Evolutionary conservation across 2,888 invertebrate species (phyloP).

Genomic region (Cephus runcator): DNA sequence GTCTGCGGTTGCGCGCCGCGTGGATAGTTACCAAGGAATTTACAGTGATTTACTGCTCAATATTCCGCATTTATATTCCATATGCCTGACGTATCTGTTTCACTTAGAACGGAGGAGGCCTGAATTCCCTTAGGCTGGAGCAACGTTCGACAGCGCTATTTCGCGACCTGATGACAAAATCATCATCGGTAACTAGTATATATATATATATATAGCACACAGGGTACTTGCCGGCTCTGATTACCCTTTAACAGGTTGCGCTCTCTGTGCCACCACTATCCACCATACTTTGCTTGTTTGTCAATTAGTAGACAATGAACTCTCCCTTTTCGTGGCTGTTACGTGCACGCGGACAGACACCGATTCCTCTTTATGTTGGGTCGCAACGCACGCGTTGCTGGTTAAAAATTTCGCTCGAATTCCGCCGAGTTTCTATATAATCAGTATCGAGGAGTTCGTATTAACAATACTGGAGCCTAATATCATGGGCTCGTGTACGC

Average conservation of each 20-base stretch:
- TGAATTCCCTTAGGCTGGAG: neutral
- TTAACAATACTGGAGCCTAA: neutral
- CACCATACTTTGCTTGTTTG: neutral
- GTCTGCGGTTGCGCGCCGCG: constrained; percentile 42
- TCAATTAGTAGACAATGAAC: neutral
- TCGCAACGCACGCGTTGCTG: neutral
- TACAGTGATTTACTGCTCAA: constrained; percentile 59
- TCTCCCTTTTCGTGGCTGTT: neutral
- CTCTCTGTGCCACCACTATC: neutral
- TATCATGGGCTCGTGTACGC: neutral
- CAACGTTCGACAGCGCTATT: neutral
- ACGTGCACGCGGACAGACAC: neutral
- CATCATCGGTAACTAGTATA: neutral
- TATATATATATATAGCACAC: neutral
- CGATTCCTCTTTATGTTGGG: neutral
- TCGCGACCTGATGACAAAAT: neutral
- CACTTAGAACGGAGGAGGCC: constrained; percentile 41
- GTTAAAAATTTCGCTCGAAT: neutral
- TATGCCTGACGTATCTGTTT: constrained; percentile 60
- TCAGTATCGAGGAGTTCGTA: neutral
- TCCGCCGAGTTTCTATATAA: neutral
- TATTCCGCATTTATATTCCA: constrained; percentile 62
- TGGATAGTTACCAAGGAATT: constrained; percentile 40
- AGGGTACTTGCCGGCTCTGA: constrained; percentile 17
- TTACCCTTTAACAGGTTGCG: constrained; percentile 4